phyloP scores from a whole-genome alignment of 2,888 invertebrate species.

The Noctua comes region DNA sequence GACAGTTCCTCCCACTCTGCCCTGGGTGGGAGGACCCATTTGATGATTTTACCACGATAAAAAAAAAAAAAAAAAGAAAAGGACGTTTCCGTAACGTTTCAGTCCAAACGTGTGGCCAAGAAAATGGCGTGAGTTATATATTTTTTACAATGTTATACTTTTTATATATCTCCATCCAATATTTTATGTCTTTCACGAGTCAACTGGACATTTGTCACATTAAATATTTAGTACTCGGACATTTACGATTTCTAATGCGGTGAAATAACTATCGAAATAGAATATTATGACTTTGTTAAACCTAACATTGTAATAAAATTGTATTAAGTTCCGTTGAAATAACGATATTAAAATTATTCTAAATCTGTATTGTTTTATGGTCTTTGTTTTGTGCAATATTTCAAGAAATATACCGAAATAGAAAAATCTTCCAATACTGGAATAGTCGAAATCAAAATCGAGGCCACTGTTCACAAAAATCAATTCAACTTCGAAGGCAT shows the following conservation, averaged over 20 bases:
- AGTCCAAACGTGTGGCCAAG: not conserved
- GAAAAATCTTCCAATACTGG: not conserved
- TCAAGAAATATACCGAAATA: not conserved
- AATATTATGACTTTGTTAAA: constrained; percentile 26
- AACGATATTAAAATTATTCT: constrained; percentile 5
- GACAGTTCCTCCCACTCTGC: too few relatives aligned
- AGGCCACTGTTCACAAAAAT: not conserved
- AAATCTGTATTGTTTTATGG: constrained; percentile 8
- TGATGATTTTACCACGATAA: too few relatives aligned
- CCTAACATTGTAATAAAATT: constrained; percentile 35
- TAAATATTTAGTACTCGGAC: constrained; percentile 26
- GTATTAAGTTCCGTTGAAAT: constrained; percentile 5
- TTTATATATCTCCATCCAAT: not conserved
- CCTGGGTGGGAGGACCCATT: too few relatives aligned
- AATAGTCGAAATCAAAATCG: constrained; percentile 15
- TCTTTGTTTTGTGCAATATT: constrained; percentile 3
- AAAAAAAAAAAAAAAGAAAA: too few relatives aligned
- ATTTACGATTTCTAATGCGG: constrained; percentile 41
- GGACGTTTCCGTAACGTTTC: not conserved
- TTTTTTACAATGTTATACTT: not conserved
- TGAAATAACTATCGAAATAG: constrained; percentile 33
- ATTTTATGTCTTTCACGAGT: not conserved
- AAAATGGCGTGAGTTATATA: not conserved
- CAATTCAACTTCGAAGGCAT: constrained; percentile 11
- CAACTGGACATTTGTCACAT: constrained; percentile 23